These are phyloP conservation scores for Nemurella pictetii DNA, from an alignment of 2,888 invertebrate species.

Conservation along the genomic window DNA sequence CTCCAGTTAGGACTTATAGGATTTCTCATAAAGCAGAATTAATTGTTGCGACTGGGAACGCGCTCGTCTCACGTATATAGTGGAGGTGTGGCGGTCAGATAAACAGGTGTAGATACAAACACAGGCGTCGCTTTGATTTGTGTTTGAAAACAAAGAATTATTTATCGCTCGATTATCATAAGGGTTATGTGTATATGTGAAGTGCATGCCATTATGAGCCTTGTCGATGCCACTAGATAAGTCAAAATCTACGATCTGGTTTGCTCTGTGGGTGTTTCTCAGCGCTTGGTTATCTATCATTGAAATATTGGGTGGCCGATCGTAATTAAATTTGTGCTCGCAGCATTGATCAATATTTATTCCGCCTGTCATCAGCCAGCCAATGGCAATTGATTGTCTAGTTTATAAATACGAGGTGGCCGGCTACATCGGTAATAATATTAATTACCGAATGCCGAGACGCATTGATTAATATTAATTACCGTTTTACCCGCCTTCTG, in stretches of 20 bases:
- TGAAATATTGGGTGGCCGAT: conserved; percentile 30
- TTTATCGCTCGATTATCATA: conserved; percentile 31
- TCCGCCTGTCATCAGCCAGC: conserved; percentile 17
- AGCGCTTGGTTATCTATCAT: background rate
- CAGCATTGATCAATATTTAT: conserved; percentile 30
- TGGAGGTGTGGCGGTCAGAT: background rate
- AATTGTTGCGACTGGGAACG: background rate
- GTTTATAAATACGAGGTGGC: background rate
- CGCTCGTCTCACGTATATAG: background rate
- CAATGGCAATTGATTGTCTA: background rate
- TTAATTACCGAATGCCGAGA: background rate
- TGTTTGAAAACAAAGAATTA: conserved; percentile 15
- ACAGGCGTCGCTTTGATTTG: conserved; percentile 38
- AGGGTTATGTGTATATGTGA: conserved; percentile 27
- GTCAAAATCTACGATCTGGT: conserved; percentile 13
- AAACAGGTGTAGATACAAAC: conserved; percentile 34
- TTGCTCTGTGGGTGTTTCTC: conserved; percentile 13
- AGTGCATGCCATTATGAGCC: conserved; percentile 15
- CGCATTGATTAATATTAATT: conserved; percentile 19
- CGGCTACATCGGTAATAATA: background rate
- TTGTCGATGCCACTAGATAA: conserved; percentile 11
- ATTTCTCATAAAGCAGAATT: background rate
- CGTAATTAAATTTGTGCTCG: conserved; percentile 37
- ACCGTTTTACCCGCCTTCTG: background rate
- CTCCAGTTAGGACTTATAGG: background rate